Evolutionary conservation across 2,113 vertebrate species (phyloP), one percentile per base, ranked within the genome.

Genomic region (Beaufortia kweichowensis): DNA sequence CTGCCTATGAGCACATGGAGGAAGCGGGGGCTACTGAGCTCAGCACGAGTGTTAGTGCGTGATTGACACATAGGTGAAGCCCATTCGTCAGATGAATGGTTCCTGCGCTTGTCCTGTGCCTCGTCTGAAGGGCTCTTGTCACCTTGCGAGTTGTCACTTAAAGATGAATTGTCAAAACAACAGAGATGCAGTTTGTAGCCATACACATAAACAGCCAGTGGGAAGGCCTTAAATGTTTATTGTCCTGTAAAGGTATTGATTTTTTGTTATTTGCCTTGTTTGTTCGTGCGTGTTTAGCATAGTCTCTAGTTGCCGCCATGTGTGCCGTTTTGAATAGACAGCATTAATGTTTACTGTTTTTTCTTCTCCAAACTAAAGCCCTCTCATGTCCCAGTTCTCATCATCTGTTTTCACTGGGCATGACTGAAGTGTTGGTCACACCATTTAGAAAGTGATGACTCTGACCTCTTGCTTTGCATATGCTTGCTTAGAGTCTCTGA

Each of bases 381-480:
- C 56, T 83, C 78, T 73, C 28, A 50, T 77, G 28, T 55, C 70
- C 31, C 24, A 31, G 12, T 76, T 62, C 26, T 82, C 75, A 76
- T 88, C 85, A 90, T 88, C 84, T 89, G 86, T 91, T 90, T 90
- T 89, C 79, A 87, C 75, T 46, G 76, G 80, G 79, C 79, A 73
- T 60, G 75, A 82, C 83, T 76, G 84, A 85, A 85, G 91, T 90
- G 90, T 88, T 2, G 83, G 83, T 92, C 88, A 85, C 88, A 90
- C 88, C 90, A 89, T 92, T 91, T 90, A 91, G 87, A 88, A 91
- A 81, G 87, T 88, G 88, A 86, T 77, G 90, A 88, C 82, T 84
- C 82, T 78, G 81, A 82, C 43, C 43, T 50, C 82, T 46, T 87
- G 80, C 80, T 89, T 84, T 90, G 86, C 87, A 90, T 91, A 87